Percentiles rank a stretch among this genome's conserved stretches.
phyloP scores from a whole-genome alignment of 2,113 vertebrate genomes.

The Mirza zaza region DNA sequence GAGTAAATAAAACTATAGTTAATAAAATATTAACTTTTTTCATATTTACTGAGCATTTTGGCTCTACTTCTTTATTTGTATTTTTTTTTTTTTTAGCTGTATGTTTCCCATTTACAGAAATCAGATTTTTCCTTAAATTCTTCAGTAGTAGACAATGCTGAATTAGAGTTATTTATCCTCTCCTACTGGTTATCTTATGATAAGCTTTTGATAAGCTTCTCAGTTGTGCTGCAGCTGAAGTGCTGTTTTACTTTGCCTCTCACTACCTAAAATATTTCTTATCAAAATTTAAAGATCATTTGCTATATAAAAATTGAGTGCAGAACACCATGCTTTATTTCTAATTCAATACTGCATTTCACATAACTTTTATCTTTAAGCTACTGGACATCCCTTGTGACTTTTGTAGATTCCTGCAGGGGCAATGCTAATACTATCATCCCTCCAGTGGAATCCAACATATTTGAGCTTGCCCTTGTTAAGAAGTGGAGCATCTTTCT shows the following conservation, averaged over 20 bases:
- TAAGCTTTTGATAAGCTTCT: background rate
- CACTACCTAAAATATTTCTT: background rate
- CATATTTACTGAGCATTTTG: background rate
- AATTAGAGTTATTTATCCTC: background rate
- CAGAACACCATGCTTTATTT: background rate
- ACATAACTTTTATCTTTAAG: background rate
- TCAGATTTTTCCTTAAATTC: background rate
- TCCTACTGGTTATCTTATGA: background rate
- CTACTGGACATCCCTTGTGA: background rate
- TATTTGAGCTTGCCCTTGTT: background rate
- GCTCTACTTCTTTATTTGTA: background rate
- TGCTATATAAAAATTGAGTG: background rate
- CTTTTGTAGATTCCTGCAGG: background rate
- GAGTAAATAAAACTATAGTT: background rate
- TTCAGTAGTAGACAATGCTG: background rate
- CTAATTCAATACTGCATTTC: background rate
- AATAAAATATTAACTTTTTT: background rate
- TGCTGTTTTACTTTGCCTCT: background rate
- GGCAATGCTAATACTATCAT: background rate
- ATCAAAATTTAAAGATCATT: background rate
- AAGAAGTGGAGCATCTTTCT: background rate
- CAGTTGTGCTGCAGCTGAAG: no score
- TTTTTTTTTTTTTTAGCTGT: background rate
- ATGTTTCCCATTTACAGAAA: background rate
- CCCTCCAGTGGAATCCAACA: background rate